phyloP scores from a whole-genome alignment of 2,888 invertebrate genomes.

The Notodonta dromedarius region DNA sequence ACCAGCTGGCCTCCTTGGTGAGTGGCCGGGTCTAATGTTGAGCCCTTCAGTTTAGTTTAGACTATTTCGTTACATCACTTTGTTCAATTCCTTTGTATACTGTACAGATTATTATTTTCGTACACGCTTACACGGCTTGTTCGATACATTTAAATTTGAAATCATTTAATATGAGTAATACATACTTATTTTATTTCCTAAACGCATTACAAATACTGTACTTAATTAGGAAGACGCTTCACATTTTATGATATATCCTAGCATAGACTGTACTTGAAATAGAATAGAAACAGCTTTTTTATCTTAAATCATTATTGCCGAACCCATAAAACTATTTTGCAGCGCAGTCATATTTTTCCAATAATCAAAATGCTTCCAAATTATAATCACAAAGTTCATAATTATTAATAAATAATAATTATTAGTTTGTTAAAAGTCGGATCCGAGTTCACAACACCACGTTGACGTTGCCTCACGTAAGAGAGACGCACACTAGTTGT shows the following conservation, averaged over 20 bases:
- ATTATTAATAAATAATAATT: not conserved
- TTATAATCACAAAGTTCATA: not conserved
- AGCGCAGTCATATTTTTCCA: constrained; percentile 32
- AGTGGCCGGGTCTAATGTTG: constrained; percentile 65
- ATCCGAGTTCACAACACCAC: constrained; percentile 21
- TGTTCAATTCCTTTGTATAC: constrained; percentile 36
- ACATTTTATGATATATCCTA: constrained; percentile 2
- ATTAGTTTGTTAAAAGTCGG: not conserved
- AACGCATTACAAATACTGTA: constrained; percentile 19
- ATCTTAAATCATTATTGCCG: constrained; percentile 26
- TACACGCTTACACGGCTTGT: constrained; percentile 72
- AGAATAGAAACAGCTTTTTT: constrained; percentile 33
- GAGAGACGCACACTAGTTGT: constrained; percentile 36
- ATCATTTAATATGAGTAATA: constrained; percentile 16
- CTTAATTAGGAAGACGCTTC: constrained; percentile 18
- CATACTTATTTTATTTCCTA: constrained; percentile 17
- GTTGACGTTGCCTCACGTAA: constrained; percentile 23
- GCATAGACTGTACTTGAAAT: constrained; percentile 18
- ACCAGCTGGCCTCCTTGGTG: constrained; percentile 82
- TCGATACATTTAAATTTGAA: constrained; percentile 36
- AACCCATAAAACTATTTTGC: constrained; percentile 38
- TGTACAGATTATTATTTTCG: constrained; percentile 42
- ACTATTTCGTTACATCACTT: constrained; percentile 43
- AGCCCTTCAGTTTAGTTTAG: constrained; percentile 58
- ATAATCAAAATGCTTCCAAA: constrained; percentile 29